phyloP scores from a whole-genome alignment of 2,888 invertebrate genomes.

The Penaeus monodon region DNA sequence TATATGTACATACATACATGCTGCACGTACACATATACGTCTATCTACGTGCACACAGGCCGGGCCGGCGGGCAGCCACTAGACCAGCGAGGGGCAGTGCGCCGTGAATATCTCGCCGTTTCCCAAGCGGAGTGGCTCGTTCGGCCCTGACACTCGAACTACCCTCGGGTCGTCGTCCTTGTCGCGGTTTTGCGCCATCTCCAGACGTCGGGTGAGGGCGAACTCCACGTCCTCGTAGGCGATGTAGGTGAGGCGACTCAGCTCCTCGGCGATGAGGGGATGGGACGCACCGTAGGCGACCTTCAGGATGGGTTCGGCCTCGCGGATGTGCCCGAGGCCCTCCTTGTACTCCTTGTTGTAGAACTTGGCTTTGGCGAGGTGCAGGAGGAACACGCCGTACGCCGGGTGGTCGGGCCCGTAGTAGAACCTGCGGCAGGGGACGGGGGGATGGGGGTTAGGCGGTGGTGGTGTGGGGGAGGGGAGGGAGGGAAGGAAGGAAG shows the following conservation, averaged over 20 bases:
- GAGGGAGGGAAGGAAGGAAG: too few species aligned
- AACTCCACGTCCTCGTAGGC: background rate
- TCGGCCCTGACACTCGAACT: too few species aligned
- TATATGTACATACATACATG: too few species aligned
- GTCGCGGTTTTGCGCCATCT: background rate
- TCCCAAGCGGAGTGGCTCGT: too few species aligned
- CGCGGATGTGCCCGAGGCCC: constrained; percentile 2
- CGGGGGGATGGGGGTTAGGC: too few species aligned
- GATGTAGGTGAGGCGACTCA: background rate
- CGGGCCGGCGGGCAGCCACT: too few species aligned
- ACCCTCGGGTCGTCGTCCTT: too few species aligned
- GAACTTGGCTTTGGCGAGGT: background rate
- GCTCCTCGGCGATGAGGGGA: background rate
- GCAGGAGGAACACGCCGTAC: background rate
- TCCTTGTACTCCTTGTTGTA: background rate
- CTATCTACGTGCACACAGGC: too few species aligned
- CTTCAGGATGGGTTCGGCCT: constrained; percentile 9
- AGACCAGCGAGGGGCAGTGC: too few species aligned
- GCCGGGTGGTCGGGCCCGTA: background rate
- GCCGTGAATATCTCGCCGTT: too few species aligned
- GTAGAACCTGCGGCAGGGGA: background rate
- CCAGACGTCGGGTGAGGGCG: background rate
- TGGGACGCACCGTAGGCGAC: background rate
- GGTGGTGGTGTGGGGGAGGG: too few species aligned
- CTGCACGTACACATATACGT: too few species aligned